Base-by-base conservation (phyloP, 2,113 vertebrate genomes). In the Rutilus rutilus region DNA sequence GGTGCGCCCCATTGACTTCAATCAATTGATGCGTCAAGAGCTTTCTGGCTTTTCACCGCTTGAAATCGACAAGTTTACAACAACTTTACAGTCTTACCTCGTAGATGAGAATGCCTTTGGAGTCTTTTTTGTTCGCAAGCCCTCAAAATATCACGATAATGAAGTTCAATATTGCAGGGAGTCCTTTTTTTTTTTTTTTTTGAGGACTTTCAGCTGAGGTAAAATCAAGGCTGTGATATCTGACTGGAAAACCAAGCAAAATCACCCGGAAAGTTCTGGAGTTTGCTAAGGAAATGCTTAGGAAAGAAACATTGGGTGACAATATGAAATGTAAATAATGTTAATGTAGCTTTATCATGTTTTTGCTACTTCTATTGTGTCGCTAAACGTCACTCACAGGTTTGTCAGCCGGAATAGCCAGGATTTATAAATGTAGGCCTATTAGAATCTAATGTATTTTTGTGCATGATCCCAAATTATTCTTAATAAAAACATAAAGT, bases 31-130 rank as follows among this genome's bases (percentile, higher is more conserved):
- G 54, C 19, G 74, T 77, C 45, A 17, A 77, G 74, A 12, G 78
- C 36, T 64, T 65, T 33, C 42, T 21, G 59, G 9, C 78, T 47
- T 67, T 82, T 82, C 25, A 33, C 10, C 25, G 19, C 19, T 57
- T 57, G 54, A 57, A 8, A 23, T 23, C 19, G 15, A 65, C 6
- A 39, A 39, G n/a, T 82, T 69, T 60, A 50, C 14, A 60, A 27
- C 67, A 78, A 42, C n/a, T n/a, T 33, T n/a, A 3, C 8, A 71
- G 12, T 78, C 87, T 83, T 88, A 88, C 87, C 83, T 75, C 71
- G 33, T 23, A 19, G 19, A 52, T 36, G 17, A 33, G 19, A 27
- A 23, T 67, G 17, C 33, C 6, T 50, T 69, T 30, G 27, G 5
- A 39, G 54, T 15, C 4, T 78, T 39, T 39, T 39, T 78, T 36